Conservation (phyloP, 2,797 vertebrate species). For the Pipistrellus nathusii region DNA sequence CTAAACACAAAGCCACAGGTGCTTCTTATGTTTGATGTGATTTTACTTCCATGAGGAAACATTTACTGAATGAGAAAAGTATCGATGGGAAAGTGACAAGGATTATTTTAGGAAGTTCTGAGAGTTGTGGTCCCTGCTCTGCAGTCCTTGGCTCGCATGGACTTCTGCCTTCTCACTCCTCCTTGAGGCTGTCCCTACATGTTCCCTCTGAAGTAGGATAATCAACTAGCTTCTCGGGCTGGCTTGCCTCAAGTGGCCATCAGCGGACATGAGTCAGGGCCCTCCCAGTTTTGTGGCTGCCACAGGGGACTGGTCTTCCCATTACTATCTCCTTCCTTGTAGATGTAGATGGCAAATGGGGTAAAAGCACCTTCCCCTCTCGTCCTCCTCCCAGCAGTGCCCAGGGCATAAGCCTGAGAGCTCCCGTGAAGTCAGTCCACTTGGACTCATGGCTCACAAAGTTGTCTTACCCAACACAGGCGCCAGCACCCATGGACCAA, state of each 20-base stretch:
- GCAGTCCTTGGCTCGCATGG: background rate
- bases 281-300: background rate
- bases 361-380: background rate
- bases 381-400: background rate
- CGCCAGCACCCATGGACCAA: background rate
- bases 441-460: background rate
- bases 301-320: background rate
- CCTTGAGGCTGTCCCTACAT: background rate
- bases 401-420: background rate
- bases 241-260: background rate
- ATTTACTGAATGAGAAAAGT: background rate
- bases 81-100: background rate
- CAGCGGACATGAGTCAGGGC: background rate
- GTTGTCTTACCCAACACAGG: slow-evolving; percentile 51
- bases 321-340: background rate
- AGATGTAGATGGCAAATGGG: background rate
- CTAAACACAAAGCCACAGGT: background rate
- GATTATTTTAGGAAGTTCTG: slow-evolving; percentile 1
- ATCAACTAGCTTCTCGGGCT: background rate
- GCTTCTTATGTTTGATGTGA: background rate
- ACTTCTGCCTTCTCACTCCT: background rate
- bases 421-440: background rate
- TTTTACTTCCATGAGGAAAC: background rate
- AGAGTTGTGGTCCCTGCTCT: background rate
- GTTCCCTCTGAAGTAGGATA: background rate